A percentile compares a stretch with the other conserved stretches of the same genome.
These are phyloP conservation scores for Pseudopleuronectes americanus DNA, from an alignment of 2,797 vertebrate genomes.

Conservation along the genomic window DNA sequence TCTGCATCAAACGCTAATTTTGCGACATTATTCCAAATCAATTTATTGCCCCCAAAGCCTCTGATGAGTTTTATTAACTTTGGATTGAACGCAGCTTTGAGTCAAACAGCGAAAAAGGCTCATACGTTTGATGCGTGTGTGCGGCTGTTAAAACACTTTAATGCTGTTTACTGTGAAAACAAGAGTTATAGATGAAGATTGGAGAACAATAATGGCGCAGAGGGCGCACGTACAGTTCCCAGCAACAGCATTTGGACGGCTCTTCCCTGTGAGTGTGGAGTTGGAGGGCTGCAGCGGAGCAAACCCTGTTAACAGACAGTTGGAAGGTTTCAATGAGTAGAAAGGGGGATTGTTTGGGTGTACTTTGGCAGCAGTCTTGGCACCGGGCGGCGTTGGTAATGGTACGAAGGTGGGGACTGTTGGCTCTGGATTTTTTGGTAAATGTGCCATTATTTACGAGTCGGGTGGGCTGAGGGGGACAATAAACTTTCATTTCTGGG, in stretches of 20 bases:
- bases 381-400: conserved; percentile 47
- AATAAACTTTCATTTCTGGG: conserved; percentile 85
- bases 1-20: conserved; percentile 23
- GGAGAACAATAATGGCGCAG: conserved; percentile 20
- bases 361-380: conserved; percentile 69
- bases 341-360: conserved; percentile 70
- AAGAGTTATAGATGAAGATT: conserved; percentile 47
- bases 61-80: conserved; percentile 35
- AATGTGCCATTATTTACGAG: conserved; percentile 78
- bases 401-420: conserved; percentile 60
- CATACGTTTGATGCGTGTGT: conserved; percentile 7
- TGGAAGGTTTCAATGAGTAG: conserved; percentile 69
- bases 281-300: conserved; percentile 30
- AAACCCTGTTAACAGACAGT: conserved; percentile 64
- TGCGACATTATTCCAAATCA: conserved; percentile 27
- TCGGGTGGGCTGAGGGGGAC: conserved; percentile 72
- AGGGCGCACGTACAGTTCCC: conserved; percentile 30
- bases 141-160: conserved; percentile 33
- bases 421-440: conserved; percentile 70
- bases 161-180: conserved; percentile 48
- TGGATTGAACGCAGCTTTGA: conserved; percentile 27
- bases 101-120: conserved; percentile 13
- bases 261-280: conserved; percentile 26
- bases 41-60: conserved; percentile 9
- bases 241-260: conserved; percentile 38